Base-by-base conservation (phyloP, 2,888 invertebrate genomes). In the Crocallis elinguaria region DNA sequence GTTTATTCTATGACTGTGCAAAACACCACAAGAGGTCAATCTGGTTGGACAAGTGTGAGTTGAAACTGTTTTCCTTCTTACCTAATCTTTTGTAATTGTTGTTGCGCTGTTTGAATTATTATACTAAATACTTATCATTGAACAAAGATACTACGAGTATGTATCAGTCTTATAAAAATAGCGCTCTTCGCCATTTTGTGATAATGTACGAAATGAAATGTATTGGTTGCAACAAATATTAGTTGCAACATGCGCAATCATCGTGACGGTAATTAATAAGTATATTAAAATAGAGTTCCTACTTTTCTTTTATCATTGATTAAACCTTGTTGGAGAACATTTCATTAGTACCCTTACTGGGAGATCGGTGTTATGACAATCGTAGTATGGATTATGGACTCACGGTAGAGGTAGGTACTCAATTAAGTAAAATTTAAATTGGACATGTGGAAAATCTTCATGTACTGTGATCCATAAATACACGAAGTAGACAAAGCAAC, bases 401-500 rank as follows among this genome's bases (percentile, higher is more conserved):
- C n/a, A n/a, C n/a, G n/a, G n/a, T n/a, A n/a, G n/a, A n/a, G n/a
- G n/a, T n/a, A n/a, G n/a, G n/a, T n/a, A n/a, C n/a, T n/a, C n/a
- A n/a, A n/a, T n/a, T n/a, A n/a, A n/a, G 8, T 7, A 36, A 19
- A n/a, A 36, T 12, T 11, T 17, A 5, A 14, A 27, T 14, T 2
- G n/a, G 13, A 21, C 29, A 50, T 46, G 42, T 55, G 43, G 69
- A 72, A 73, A 73, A 60, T 69, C 69, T 69, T 74, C 76, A 68
- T 68, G n/a, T n/a, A 64, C 67, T 66, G 62, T 57, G 67, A 70
- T 73, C 64, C 66, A 71, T 73, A 75, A 73, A 70, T 73, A 11
- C 12, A 76, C 66, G 60, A 70, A 64, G 63, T 79, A 80, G 79
- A 86, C 86, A 85, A 84, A 81, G 83, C 75, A 72, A 64, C 60